phyloP scores from a whole-genome alignment of 2,888 invertebrate species.

The Hyposoter dolosus region DNA sequence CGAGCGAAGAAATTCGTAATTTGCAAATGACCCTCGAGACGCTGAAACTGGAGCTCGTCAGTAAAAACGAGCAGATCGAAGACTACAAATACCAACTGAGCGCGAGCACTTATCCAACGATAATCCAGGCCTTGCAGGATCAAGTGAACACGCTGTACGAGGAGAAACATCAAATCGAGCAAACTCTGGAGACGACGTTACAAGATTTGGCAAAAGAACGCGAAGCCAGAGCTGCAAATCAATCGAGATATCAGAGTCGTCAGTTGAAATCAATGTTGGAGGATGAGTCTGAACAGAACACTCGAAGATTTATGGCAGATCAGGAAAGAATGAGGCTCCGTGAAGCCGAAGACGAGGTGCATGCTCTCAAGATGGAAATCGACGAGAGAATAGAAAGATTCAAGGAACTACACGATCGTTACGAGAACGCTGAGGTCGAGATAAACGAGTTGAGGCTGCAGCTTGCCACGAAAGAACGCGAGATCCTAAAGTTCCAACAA shows the following conservation, averaged over 20 bases:
- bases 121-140: slow-evolving; percentile 83
- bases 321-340: slow-evolving; percentile 37
- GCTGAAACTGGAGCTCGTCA: slow-evolving; percentile 83
- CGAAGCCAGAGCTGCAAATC: not conserved
- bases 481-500: slow-evolving; percentile 89
- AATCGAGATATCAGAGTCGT: slow-evolving; percentile 10
- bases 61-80: slow-evolving; percentile 90
- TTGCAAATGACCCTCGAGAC: slow-evolving; percentile 31
- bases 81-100: slow-evolving; percentile 89
- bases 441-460: slow-evolving; percentile 87
- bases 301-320: not conserved
- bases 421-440: slow-evolving; percentile 87
- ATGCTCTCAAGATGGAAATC: slow-evolving; percentile 89
- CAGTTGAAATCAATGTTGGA: slow-evolving; percentile 7
- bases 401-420: slow-evolving; percentile 85
- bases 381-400: slow-evolving; percentile 85
- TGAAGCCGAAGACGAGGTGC: slow-evolving; percentile 90
- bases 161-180: slow-evolving; percentile 70
- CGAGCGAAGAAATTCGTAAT: slow-evolving; percentile 44
- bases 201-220: slow-evolving; percentile 31
- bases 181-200: slow-evolving; percentile 39
- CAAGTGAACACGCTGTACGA: slow-evolving; percentile 72
- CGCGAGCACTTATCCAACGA: slow-evolving; percentile 79
- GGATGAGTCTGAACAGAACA: slow-evolving; percentile 12
- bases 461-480: slow-evolving; percentile 90